Percentiles rank a stretch among this genome's conserved stretches.
Evolutionary conservation across 2,113 vertebrate genomes (phyloP).

Genomic region (Epinephelus moara): DNA sequence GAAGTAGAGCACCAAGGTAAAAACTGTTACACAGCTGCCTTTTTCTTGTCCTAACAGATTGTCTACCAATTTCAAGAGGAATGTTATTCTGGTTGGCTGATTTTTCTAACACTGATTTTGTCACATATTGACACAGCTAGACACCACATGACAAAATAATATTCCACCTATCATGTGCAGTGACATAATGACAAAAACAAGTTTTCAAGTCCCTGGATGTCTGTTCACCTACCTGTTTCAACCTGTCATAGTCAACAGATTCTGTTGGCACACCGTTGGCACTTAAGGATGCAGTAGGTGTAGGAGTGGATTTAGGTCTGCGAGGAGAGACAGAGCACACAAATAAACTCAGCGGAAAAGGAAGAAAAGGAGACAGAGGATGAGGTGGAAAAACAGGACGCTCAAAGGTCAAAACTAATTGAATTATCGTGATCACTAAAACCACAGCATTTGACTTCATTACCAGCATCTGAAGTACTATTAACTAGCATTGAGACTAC

Average conservation of each 20-base stretch:
- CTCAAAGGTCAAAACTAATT: not conserved
- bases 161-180: no score
- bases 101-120: no score
- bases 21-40: no score
- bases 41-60: no score
- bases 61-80: no score
- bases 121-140: not conserved
- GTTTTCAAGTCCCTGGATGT: no score
- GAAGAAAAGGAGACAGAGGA: not conserved
- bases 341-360: not conserved
- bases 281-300: constrained; percentile 91
- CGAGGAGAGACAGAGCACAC: constrained; percentile 25
- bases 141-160: not conserved
- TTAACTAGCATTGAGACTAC: no score
- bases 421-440: not conserved
- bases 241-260: constrained; percentile 94
- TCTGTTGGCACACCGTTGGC: constrained; percentile 97
- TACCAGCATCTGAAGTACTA: no score
- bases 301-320: constrained; percentile 96
- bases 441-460: not conserved
- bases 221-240: constrained; percentile 92
- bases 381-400: not conserved
- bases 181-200: not conserved
- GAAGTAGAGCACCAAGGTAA: no score
- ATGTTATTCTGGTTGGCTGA: no score